Base-by-base conservation (phyloP, 2,797 vertebrate species). In the Argya squamiceps region DNA sequence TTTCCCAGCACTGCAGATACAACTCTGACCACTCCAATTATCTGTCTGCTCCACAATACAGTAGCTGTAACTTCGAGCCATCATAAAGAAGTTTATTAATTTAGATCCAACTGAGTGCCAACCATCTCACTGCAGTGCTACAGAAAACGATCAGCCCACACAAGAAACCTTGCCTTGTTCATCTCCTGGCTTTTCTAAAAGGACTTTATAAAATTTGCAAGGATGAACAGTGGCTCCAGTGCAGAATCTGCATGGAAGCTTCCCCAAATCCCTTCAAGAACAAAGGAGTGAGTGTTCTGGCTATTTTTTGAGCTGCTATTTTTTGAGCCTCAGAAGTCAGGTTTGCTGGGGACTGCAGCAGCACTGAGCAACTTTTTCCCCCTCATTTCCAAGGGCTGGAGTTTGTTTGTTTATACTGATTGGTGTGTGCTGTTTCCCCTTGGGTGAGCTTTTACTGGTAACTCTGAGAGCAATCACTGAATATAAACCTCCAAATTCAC, bases 61-160 rank as follows among this genome's bases (percentile, higher is more conserved):
- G 95, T 41, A 88, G 89, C 60, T 0, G 0, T 83, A 93, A 95
- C 92, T 96, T 74, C 18, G 18, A 93, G 43, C 60, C 68, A 37
- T 80, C 84, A 84, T 83, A 65, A 95, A 92, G 86, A 89, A 92
- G 83, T 95, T 95, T 96, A 93, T 95, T 93, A 95, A 96, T 97
- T 95, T 83, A 94, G 84, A 76, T 93, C 53, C 49, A 37, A 7
- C 34, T 9, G 43, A 41, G 78, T 47, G 64, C 89, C 86, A 88
- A n/a, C 47, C 75, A 34, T 85, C 82, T 92, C 81, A 76, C 89
- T 91, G 86, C 92, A 80, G 75, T 39, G 56, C 88, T 70, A 91
- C 86, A 83, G n/a, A 83, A 82, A 86, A 17, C 0, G 34, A 32
- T 59, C 44, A 63, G 39, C 56, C 60, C 60, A 53, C 0, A 0